A percentile compares a stretch with the other conserved stretches of the same genome.
Evolutionary conservation across 2,888 invertebrate genomes (phyloP).

Genomic region (Muschampia plurimacula): DNA sequence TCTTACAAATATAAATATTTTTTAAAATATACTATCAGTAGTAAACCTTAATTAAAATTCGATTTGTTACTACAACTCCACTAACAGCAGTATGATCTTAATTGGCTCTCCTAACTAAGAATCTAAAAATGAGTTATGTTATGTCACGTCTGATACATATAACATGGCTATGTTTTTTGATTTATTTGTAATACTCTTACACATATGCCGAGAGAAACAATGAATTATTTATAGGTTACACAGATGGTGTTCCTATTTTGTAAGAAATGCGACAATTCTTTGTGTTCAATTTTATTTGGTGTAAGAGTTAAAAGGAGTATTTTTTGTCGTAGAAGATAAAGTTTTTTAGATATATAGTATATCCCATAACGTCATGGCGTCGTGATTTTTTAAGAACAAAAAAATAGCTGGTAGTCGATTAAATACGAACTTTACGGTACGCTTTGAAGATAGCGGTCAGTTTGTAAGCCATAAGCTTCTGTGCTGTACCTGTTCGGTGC

Average conservation of each 20-base stretch:
- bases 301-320: background rate
- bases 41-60: no score
- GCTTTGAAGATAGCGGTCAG: no score
- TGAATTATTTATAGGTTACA: slow-evolving; percentile 8
- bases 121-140: background rate
- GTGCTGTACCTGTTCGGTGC: no score
- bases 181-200: background rate
- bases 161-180: slow-evolving; percentile 7
- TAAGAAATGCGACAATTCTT: background rate
- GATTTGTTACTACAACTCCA: no score
- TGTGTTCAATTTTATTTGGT: background rate
- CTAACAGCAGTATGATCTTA: background rate
- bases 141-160: slow-evolving; percentile 1
- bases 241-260: background rate
- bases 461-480: no score
- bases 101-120: background rate
- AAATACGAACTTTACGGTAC: no score
- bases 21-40: no score
- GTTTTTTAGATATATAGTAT: no score
- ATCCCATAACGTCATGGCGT: no score
- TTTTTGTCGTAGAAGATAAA: background rate
- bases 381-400: no score
- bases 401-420: no score
- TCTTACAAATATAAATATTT: no score
- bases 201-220: slow-evolving; percentile 1